These are phyloP conservation scores for Monarcha castaneiventris DNA, from an alignment of 2,113 vertebrate species.

Conservation along the genomic window DNA sequence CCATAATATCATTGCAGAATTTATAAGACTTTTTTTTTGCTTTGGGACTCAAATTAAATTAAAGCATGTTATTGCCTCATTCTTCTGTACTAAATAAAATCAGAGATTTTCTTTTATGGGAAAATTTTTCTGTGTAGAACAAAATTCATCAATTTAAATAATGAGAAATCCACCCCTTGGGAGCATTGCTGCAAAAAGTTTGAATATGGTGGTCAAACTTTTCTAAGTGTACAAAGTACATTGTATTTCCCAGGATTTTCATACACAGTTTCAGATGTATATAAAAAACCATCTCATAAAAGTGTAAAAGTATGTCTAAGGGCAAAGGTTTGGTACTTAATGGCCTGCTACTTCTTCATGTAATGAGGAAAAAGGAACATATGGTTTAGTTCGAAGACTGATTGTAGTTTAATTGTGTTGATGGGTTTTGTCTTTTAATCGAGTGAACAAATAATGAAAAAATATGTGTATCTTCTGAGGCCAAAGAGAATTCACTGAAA, in stretches of 20 bases:
- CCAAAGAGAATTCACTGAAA: neutral
- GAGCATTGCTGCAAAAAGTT: neutral
- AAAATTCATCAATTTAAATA: neutral
- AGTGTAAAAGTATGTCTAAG: neutral
- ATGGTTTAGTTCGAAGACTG: neutral
- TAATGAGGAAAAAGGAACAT: neutral
- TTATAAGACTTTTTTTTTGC: neutral
- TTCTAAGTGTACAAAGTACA: neutral
- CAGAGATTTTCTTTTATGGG: neutral
- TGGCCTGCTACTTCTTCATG: neutral
- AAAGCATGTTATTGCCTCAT: neutral
- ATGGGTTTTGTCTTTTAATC: neutral
- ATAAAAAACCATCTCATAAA: neutral
- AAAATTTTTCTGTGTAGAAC: neutral
- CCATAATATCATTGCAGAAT: fast-evolving
- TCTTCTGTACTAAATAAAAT: neutral
- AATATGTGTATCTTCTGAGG: neutral
- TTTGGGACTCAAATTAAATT: neutral
- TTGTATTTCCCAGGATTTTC: neutral
- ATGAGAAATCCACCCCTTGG: neutral
- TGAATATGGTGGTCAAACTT: neutral
- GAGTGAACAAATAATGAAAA: neutral
- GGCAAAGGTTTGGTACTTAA: neutral
- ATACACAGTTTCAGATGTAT: neutral
- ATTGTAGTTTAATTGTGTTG: neutral